A percentile compares a stretch with the other conserved stretches of the same genome.
These are phyloP conservation scores for Ia io DNA, from an alignment of 2,113 vertebrate genomes.

Conservation along the genomic window DNA sequence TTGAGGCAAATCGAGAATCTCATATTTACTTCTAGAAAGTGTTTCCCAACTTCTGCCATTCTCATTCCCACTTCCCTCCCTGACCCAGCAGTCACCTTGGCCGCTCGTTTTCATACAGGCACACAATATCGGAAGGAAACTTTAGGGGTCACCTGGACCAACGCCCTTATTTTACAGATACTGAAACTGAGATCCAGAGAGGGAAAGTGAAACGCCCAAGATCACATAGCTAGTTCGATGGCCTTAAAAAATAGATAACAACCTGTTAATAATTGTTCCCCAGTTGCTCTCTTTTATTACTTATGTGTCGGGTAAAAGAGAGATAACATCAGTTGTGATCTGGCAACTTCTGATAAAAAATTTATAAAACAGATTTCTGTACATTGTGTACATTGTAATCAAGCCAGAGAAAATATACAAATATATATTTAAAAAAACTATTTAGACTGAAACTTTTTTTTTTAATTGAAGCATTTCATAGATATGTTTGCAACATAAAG, in stretches of 20 bases:
- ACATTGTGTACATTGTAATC: background rate
- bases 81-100: background rate
- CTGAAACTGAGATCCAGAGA: slow-evolving; percentile 24
- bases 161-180: background rate
- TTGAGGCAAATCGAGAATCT: background rate
- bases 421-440: background rate
- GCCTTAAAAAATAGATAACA: background rate
- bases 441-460: background rate
- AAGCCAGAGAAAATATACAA: background rate
- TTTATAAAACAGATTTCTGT: background rate
- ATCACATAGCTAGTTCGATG: background rate
- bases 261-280: background rate
- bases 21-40: background rate
- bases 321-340: background rate
- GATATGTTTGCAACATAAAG: background rate
- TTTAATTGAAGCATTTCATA: background rate
- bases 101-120: background rate
- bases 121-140: background rate
- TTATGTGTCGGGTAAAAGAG: background rate
- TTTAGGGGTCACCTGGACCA: background rate
- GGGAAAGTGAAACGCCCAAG: background rate
- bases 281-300: background rate
- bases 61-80: background rate
- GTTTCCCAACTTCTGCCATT: background rate
- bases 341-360: background rate